Evolutionary conservation across 92 coral and sea anemone genomes (phyloP), one percentile per base, ranked within the genome.

Genomic region (Heliopora coerulea): DNA sequence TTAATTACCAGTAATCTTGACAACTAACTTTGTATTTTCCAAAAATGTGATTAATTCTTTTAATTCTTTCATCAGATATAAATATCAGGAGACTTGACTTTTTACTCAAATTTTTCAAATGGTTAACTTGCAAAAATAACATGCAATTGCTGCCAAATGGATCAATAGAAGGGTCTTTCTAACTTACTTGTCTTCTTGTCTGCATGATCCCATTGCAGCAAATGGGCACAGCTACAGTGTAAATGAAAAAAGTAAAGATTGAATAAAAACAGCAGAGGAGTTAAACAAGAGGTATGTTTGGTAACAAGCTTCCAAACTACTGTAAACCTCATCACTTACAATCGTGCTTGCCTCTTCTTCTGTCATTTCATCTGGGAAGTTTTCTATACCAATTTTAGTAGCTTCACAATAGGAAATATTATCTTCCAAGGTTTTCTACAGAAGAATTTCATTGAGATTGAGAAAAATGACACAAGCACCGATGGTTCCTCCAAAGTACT

Each of bases 401-500:
- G 85, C 96, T 78, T 86, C 86, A 25, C 92, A 90, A 65, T 90
- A 90, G 8, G 88, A 84, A 68, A 70, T 27, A 14, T 52, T 41
- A 50, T 54, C 63, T 52, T 70, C 3, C 32, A 59, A 33, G 2
- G 11, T 15, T 59, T 14, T 59, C 65, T 17, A 46, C 17, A 52
- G 15, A 61, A 26, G 15, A 12, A n/a, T 24, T 10, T 17, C 30
- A 69, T 28, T 12, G 24, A 42, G 13, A 67, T 3, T n/a, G n/a
- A 67, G 40, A 30, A n/a, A 67, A 67, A 33, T 39, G 19, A 19
- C 20, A 21, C n/a, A 15, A 19, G 6, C 59, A 65, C 4, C 12
- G 42, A 12, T 37, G 42, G 42, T 37, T n/a, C n/a, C n/a, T n/a
- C n/a, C n/a, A n/a, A n/a, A n/a, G n/a, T n/a, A n/a, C n/a, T n/a